phyloP scores from a whole-genome alignment of 2,113 vertebrate genomes.

The Tiliqua scincoides region DNA sequence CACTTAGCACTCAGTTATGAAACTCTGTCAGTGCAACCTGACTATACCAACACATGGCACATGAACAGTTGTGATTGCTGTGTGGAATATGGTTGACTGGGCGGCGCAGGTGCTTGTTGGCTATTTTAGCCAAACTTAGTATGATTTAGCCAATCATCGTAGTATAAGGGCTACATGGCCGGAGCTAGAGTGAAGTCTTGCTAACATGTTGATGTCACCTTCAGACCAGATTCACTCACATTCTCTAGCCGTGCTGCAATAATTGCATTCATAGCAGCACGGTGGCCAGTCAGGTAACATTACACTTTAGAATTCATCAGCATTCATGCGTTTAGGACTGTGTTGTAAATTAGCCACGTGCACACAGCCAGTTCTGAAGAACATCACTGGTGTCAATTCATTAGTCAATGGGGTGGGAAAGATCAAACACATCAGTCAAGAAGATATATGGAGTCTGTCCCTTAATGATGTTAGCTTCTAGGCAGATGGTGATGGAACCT shows the following conservation, averaged over 20 bases:
- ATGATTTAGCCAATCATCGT: no score
- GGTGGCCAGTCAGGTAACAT: constrained; percentile 36
- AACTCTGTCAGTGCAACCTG: no score
- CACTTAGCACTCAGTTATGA: no score
- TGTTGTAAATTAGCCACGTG: constrained; percentile 56
- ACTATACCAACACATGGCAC: no score
- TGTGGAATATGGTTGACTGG: no score
- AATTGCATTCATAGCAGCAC: background rate
- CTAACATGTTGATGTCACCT: background rate
- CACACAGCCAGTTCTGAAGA: constrained; percentile 35
- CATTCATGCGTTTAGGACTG: constrained; percentile 16
- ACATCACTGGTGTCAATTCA: constrained; percentile 52
- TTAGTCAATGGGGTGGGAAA: constrained; percentile 64
- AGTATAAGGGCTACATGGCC: background rate
- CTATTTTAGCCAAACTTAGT: no score
- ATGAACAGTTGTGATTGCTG: no score
- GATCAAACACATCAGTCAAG: constrained; percentile 52
- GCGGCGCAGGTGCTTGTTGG: background rate
- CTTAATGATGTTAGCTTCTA: constrained; percentile 68
- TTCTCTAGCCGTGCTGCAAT: background rate
- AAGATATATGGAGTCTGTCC: constrained; percentile 66
- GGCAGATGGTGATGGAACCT: constrained; percentile 60
- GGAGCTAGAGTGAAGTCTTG: background rate
- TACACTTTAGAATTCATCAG: constrained; percentile 36
- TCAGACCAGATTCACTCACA: background rate